Base-by-base conservation (phyloP, 2,888 invertebrate species). In the Choreutis nemorana region DNA sequence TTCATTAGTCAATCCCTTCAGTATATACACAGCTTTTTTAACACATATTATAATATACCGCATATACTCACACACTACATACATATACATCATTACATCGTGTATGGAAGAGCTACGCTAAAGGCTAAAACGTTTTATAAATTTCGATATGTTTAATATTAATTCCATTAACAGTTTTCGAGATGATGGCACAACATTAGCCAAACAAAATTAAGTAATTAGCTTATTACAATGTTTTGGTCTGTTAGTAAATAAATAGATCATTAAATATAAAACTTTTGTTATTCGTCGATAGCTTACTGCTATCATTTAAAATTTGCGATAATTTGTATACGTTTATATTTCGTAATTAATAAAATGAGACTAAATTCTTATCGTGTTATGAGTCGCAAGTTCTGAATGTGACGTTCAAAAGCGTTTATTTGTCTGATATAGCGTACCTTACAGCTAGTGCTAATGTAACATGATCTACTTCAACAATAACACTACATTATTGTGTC, bases 91-190 rank as follows among this genome's bases (percentile, higher is more conserved):
- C 29, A 18, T 20, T 23, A 57, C 52, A 59, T 57, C 47, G 58
- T 66, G 65, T 65, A 60, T 75, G 75, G 77, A 78, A 78, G 78
- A 75, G 56, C 77, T 78, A 78, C 59, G 47, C 77, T 77, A 77
- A 71, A 70, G 66, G 72, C 75, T 78, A 75, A 64, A 61, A 62
- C 57, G 65, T 72, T 70, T n/a, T n/a, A 72, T 62, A 65, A 48
- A 33, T 64, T 61, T 63, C 73, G 77, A 77, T 78, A 77, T 77
- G 77, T 75, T 66, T 57, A 51, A 54, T 52, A 42, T 62, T 61
- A 64, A 67, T 65, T 67, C 70, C 60, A 47, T 51, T 43, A 70
- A 70, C 63, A 67, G 64, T 51, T 58, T 56, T 62, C 51, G 54
- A 52, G 56, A 63, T 51, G 63, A 75, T 75, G 77, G 75, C 77